Base-by-base conservation (phyloP, 2,888 invertebrate species). In the Eupeodes luniger region DNA sequence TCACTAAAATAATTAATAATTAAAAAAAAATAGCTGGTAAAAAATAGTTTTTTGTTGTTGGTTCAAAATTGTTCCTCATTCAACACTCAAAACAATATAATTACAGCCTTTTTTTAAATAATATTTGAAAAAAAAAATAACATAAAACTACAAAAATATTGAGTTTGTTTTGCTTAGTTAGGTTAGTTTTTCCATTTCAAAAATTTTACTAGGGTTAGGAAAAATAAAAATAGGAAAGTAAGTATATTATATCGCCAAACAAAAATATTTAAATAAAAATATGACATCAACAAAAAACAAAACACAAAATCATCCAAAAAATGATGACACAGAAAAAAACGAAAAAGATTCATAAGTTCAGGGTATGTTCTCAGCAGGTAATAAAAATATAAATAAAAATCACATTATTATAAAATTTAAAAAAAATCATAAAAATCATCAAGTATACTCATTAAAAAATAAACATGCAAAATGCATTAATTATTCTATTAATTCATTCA, bases 361-460 rank as follows among this genome's bases (percentile, higher is more conserved):
- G 74, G 81, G 59, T 81, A 75, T 85, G 85, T 89, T 89, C 89
- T 89, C 89, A 89, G 89, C 81, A 89, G 77, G 27, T 76, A 79
- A 72, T 27, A 82, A 70, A 59, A n/a, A 14, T 19, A 59, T 47
- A 36, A 69, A 36, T 66, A 76, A 67, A 69, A 55, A 51, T 27
- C 16, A 27, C 51, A 9, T 70, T 72, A 57, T 57, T 27, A 40
- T 61, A 44, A 72, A 69, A 75, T 62, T 19, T 2, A 27, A 76
- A 67, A 70, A 55, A 62, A 57, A 53, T 72, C 80, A 87, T 81
- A 70, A 55, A 62, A 66, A 47, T 72, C 84, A 87, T 84, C 83
- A 87, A 72, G 77, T 80, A 83, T 80, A 76, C 72, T 72, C 87
- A 83, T 81, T 12, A 19, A 70, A 53, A 55, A 47, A 47, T 27